A percentile compares a stretch with the other conserved stretches of the same genome.
Evolutionary conservation across 2,888 invertebrate genomes (phyloP).

Genomic region (Zaprionus lineosus): DNA sequence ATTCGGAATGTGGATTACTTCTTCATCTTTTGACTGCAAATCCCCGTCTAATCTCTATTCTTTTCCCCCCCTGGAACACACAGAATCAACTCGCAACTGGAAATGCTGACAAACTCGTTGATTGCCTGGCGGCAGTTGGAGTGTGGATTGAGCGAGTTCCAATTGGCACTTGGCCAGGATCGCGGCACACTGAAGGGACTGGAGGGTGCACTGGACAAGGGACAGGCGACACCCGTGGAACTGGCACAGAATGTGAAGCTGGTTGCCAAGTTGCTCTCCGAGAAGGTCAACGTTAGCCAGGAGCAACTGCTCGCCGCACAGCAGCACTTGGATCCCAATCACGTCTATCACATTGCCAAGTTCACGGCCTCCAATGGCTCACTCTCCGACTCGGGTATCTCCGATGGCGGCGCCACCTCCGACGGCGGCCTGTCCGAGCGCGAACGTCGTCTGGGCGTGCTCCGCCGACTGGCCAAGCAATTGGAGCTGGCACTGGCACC

Average conservation of each 20-base stretch:
- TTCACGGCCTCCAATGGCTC: conserved; percentile 84
- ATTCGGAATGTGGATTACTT: too few species aligned
- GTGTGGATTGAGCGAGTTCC: conserved; percentile 89
- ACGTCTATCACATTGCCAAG: conserved; percentile 81
- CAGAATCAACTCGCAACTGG: conserved; percentile 89
- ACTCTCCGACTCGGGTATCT: conserved; percentile 89
- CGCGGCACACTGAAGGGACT: conserved; percentile 82
- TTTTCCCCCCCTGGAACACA: too few species aligned
- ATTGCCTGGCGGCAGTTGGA: conserved; percentile 91
- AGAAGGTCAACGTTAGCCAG: conserved; percentile 82
- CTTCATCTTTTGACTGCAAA: too few species aligned
- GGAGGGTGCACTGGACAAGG: conserved; percentile 82
- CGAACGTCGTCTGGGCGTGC: conserved; percentile 86
- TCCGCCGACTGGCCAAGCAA: conserved; percentile 87
- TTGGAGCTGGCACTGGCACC: conserved; percentile 87
- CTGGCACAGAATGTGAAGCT: conserved; percentile 83
- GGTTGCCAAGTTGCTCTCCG: conserved; percentile 82
- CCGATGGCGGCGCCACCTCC: conserved; percentile 89
- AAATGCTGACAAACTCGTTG: conserved; percentile 88
- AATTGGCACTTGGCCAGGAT: conserved; percentile 89
- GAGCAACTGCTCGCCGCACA: conserved; percentile 81
- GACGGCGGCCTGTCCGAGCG: conserved; percentile 87
- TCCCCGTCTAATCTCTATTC: neutral
- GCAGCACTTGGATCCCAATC: conserved; percentile 81
- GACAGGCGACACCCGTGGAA: conserved; percentile 80